Percentiles rank a stretch among this genome's conserved stretches.
Conservation (phyloP, 2,888 invertebrate species). For the Ochropleura leucogaster region DNA sequence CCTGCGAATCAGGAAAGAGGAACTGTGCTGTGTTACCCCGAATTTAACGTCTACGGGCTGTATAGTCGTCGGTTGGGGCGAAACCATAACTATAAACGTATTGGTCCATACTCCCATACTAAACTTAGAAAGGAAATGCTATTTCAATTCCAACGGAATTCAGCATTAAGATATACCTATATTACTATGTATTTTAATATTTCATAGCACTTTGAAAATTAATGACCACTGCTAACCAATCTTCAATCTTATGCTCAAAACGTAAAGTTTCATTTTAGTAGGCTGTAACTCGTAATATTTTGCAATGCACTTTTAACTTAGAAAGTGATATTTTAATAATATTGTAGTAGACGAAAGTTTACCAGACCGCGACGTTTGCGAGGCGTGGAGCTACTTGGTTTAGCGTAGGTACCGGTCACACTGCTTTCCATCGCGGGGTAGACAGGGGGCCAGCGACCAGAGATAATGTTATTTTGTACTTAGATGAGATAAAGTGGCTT, state of each 20-base stretch:
- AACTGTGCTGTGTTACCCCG: no score
- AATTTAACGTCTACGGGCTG: no score
- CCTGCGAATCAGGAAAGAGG: no score
- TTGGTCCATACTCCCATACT: slow-evolving; percentile 26
- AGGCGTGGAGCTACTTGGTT: slow-evolving; percentile 55
- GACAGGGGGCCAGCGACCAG: slow-evolving; percentile 8
- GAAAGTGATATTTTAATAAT: slow-evolving; percentile 68
- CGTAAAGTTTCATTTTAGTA: not conserved
- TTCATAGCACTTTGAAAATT: slow-evolving; percentile 22
- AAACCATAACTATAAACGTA: slow-evolving; percentile 19
- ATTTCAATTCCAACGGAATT: slow-evolving; percentile 39
- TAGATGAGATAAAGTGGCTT: slow-evolving; percentile 19
- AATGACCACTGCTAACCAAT: slow-evolving; percentile 3
- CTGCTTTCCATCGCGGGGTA: slow-evolving; percentile 57
- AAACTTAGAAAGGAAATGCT: slow-evolving; percentile 17
- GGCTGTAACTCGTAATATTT: slow-evolving; percentile 12
- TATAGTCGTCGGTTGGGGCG: no score
- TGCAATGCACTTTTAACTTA: slow-evolving; percentile 63
- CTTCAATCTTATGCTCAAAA: slow-evolving; percentile 10
- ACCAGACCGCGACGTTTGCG: slow-evolving; percentile 66
- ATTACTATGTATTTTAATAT: slow-evolving; percentile 43
- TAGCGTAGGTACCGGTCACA: slow-evolving; percentile 51
- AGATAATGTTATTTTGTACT: slow-evolving; percentile 29
- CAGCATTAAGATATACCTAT: not conserved
- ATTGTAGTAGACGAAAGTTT: slow-evolving; percentile 60